Percentiles rank a stretch among this genome's conserved stretches.
Evolutionary conservation across 2,113 vertebrate genomes (phyloP).

Genomic region (Alligator mississippiensis): DNA sequence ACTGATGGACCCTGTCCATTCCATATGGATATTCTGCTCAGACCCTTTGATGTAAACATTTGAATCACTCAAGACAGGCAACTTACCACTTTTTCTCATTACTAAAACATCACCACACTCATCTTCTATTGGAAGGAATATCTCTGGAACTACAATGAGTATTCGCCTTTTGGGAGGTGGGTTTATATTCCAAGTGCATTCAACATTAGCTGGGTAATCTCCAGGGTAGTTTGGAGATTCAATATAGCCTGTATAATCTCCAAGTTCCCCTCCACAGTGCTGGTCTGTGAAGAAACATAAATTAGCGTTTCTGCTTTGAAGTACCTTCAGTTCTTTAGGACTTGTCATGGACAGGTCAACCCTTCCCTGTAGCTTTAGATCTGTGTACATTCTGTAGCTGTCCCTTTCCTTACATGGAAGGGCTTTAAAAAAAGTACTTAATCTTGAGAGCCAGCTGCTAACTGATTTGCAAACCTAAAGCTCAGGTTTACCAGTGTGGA

Average conservation of each 20-base stretch:
- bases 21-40: neutral
- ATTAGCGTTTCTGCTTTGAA: neutral
- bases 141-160: constrained; percentile 85
- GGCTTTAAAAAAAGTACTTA: neutral
- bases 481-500: neutral
- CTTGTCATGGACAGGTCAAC: constrained; percentile 13
- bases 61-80: neutral
- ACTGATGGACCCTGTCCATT: neutral
- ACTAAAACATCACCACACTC: constrained; percentile 85
- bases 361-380: neutral
- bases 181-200: constrained; percentile 85
- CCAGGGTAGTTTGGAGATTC: constrained; percentile 87
- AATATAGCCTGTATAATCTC: constrained; percentile 86
- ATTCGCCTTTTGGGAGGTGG: constrained; percentile 85
- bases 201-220: constrained; percentile 84
- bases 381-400: neutral
- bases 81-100: constrained; percentile 86
- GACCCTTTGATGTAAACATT: neutral
- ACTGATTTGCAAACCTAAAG: neutral
- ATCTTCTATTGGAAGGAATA: constrained; percentile 86
- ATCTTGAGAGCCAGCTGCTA: neutral
- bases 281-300: constrained; percentile 74
- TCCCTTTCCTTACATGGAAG: neutral
- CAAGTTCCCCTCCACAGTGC: constrained; percentile 85
- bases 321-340: neutral